Evolutionary conservation across 2,113 vertebrate genomes (phyloP).

Genomic region (Chroicocephalus ridibundus): DNA sequence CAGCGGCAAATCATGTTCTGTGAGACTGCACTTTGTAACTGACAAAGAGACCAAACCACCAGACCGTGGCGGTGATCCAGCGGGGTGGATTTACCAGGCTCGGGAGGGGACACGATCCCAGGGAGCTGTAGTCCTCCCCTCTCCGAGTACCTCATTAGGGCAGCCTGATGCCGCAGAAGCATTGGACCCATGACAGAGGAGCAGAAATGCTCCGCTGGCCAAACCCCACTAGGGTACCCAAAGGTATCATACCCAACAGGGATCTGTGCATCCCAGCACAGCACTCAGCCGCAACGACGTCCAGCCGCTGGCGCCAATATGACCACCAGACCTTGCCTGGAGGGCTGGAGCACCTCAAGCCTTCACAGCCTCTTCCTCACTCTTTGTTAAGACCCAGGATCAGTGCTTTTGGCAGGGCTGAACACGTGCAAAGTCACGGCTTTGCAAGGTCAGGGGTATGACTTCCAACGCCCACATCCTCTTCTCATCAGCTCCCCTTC

Average conservation of each 20-base stretch:
- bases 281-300: background rate
- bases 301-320: background rate
- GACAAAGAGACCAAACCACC: conserved; percentile 46
- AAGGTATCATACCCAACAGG: background rate
- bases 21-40: conserved; percentile 56
- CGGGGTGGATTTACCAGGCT: background rate
- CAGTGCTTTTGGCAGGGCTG: accelerated
- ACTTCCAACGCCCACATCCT: background rate
- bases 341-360: background rate
- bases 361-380: background rate
- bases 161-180: background rate
- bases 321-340: background rate
- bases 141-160: accelerated
- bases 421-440: accelerated
- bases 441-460: background rate
- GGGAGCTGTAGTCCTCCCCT: background rate
- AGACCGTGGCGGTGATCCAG: background rate
- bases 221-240: background rate
- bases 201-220: background rate
- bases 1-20: conserved; percentile 54
- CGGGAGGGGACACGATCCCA: background rate
- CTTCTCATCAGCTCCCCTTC: background rate
- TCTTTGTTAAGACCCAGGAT: background rate
- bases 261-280: background rate
- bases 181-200: background rate